Base-by-base conservation (phyloP, 2,797 vertebrate species). In the Peromyscus aztecus region DNA sequence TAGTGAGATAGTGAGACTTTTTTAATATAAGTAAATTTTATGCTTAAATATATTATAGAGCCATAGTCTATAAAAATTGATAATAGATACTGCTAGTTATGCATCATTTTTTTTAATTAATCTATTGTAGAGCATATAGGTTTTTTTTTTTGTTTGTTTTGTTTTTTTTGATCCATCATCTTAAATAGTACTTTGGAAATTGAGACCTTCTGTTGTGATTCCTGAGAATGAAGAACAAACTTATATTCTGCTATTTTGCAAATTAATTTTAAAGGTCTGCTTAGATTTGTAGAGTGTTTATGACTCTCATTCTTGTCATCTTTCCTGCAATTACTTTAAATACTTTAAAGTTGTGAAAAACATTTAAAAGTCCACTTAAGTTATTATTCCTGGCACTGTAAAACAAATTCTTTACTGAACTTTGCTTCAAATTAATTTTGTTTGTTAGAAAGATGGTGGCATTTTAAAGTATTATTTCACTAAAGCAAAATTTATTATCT, bases 401-500 rank as follows among this genome's bases (percentile, higher is more conserved):
- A 11, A 17, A 88, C 13, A 90, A 67, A 73, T 82, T 94, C 52
- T 31, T 71, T 92, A n/a, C 0, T 87, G 31, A 97, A 69, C 46
- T 90, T 29, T 67, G 91, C 34, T 93, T 69, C 55, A 96, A 73
- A 84, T 93, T 90, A 95, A 87, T 93, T 90, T 95, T 90, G 49
- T 83, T 63, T 87, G 9, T 65, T 86, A 37, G 21, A 65, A 96
- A 67, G 81, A 71, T 17, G 73, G 73, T 77, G 21, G 16, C 57
- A 3, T 91, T 94, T 91, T 76, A 87, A 46, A 95, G 19, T 4
- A 9, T 86, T 87, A 80, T 77, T 91, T 96, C 2, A 67, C 17
- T 63, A 80, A 76, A 89, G 52, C 17, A 94, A 91, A 77, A 55
- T 61, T 76, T 90, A 4, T 88, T 91, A 69, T 61, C 17, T 65